Evolutionary conservation across 2,113 vertebrate genomes (phyloP).

Genomic region (Lutjanus erythropterus): DNA sequence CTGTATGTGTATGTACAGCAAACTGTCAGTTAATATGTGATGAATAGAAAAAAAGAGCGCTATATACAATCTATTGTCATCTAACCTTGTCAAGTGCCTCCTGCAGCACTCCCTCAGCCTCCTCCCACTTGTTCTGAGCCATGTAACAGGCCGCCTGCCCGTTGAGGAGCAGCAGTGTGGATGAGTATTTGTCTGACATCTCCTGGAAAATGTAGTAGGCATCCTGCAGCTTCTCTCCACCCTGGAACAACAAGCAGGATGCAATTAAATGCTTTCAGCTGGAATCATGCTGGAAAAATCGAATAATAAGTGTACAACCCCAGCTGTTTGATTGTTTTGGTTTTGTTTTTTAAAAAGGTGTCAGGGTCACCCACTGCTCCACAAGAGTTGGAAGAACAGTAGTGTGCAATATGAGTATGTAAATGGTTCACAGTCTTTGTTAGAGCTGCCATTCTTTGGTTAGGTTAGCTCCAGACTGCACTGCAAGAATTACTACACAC

Average conservation of each 20-base stretch:
- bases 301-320: not conserved
- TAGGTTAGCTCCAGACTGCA: not conserved
- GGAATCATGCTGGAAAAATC: not conserved
- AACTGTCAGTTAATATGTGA: not conserved
- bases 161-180: slow-evolving; percentile 93
- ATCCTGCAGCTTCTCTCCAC: slow-evolving; percentile 96
- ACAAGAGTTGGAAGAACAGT: not conserved
- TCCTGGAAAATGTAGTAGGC: slow-evolving; percentile 99
- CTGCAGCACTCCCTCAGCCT: slow-evolving; percentile 93
- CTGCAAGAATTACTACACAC: not conserved
- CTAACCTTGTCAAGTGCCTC: slow-evolving; percentile 80
- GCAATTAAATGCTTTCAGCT: slow-evolving; percentile 10
- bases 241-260: slow-evolving; percentile 80
- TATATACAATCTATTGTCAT: not conserved
- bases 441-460: not conserved
- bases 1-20: not conserved
- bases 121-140: slow-evolving; percentile 97
- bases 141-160: slow-evolving; percentile 94
- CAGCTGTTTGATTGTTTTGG: not conserved
- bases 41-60: not conserved
- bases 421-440: not conserved
- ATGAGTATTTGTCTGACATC: slow-evolving; percentile 94
- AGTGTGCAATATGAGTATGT: not conserved
- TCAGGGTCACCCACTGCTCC: not conserved
- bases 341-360: not conserved